phyloP scores from a whole-genome alignment of 2,797 vertebrate genomes.

The Phyllotis vaccarum region DNA sequence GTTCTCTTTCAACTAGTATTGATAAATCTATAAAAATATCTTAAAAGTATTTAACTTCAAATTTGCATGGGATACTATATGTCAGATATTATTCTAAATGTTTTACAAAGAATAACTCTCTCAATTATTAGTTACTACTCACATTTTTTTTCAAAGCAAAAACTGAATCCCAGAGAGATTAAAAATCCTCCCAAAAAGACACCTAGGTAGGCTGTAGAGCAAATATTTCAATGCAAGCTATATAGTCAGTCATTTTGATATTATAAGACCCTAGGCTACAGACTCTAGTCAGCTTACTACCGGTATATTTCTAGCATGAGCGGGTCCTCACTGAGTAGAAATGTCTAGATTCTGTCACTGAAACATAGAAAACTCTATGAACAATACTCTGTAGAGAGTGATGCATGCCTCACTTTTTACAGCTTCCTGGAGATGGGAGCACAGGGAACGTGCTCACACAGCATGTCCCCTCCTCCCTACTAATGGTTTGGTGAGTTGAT shows the following conservation, averaged over 20 bases:
- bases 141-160: neutral
- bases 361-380: neutral
- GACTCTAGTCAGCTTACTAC: neutral
- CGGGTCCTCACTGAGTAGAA: neutral
- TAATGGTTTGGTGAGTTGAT: neutral
- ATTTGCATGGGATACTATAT: neutral
- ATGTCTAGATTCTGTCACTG: neutral
- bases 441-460: neutral
- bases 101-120: slow-evolving; percentile 36
- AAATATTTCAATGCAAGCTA: neutral
- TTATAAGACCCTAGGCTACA: neutral
- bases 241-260: neutral
- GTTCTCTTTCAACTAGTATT: neutral
- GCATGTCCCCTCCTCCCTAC: neutral
- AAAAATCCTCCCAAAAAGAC: neutral
- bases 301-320: neutral
- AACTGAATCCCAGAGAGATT: neutral
- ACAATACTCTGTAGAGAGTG: neutral
- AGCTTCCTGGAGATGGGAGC: neutral
- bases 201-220: neutral
- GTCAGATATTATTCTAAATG: neutral
- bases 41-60: neutral
- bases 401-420: neutral
- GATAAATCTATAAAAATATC: neutral
- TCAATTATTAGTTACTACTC: slow-evolving; percentile 22